These are phyloP conservation scores for Rhysida immarginata DNA, from an alignment of 1,140 invertebrate species.

Conservation along the genomic window DNA sequence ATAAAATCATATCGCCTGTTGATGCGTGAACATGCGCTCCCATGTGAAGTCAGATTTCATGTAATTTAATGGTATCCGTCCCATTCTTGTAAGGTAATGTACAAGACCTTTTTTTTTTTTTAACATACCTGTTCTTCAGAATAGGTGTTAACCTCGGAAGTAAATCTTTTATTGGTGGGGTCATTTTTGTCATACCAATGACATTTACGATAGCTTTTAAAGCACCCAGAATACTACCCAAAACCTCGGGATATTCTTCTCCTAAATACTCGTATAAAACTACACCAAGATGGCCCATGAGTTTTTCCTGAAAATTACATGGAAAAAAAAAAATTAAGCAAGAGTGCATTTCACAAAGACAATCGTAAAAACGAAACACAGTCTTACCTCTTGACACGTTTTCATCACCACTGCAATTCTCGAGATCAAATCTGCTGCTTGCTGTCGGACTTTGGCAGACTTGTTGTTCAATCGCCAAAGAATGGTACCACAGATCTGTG, in stretches of 20 bases:
- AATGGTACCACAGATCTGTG: constrained; percentile 99
- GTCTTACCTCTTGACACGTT: constrained; percentile 87
- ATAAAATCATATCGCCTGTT: no score
- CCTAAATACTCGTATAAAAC: constrained; percentile 99
- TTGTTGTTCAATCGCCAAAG: constrained; percentile 99
- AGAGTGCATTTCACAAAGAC: no score
- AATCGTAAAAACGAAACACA: no score
- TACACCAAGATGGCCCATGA: constrained; percentile 98
- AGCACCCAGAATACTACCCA: constrained; percentile 95
- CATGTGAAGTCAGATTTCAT: no score
- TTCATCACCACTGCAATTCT: constrained; percentile 99
- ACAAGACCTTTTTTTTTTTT: not conserved
- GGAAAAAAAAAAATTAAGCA: no score
- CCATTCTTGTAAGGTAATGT: no score
- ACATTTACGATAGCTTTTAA: constrained; percentile 98
- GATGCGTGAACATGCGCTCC: no score
- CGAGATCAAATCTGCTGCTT: constrained; percentile 97
- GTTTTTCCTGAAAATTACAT: constrained; percentile 75
- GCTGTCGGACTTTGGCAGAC: constrained; percentile 96
- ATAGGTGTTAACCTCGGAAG: constrained; percentile 94
- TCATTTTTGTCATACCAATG: constrained; percentile 99
- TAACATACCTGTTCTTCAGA: constrained; percentile 49
- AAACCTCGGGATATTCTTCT: constrained; percentile 98
- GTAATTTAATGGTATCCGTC: no score
- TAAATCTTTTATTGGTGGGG: constrained; percentile 97